Evolutionary conservation across 2,113 vertebrate species (phyloP).

Genomic region (Dicaeum eximium): DNA sequence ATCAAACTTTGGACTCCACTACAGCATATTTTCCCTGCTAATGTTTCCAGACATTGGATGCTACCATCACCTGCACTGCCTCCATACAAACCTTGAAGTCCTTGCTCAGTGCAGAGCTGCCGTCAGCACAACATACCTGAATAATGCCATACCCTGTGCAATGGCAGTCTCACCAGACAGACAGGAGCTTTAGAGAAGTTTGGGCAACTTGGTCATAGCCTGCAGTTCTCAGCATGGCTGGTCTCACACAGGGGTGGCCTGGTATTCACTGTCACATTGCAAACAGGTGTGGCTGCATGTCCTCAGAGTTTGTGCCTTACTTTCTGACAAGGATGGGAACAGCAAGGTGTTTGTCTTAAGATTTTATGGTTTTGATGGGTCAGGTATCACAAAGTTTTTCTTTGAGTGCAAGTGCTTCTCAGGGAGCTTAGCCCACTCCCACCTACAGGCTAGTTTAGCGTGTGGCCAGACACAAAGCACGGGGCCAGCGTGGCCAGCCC

Average conservation of each 20-base stretch:
- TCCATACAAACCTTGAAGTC: not conserved
- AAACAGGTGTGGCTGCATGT: not conserved
- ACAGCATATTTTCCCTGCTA: not conserved
- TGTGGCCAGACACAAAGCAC: fast-evolving
- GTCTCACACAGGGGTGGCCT: not conserved
- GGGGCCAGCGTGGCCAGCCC: not conserved
- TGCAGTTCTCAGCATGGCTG: not conserved
- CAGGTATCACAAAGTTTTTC: not conserved
- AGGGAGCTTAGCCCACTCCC: not conserved
- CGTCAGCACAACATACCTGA: not conserved
- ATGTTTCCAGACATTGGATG: not conserved
- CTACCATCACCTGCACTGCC: not conserved
- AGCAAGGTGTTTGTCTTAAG: not conserved
- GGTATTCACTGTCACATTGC: not conserved
- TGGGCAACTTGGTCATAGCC: not conserved
- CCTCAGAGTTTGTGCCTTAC: not conserved
- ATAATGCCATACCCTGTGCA: not conserved
- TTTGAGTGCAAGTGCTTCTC: not conserved
- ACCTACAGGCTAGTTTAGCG: not conserved
- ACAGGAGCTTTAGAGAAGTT: not conserved
- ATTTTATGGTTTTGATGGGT: not conserved
- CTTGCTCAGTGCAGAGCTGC: not conserved
- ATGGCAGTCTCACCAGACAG: not conserved
- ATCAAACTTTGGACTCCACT: not conserved
- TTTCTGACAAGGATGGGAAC: not conserved